Percentiles rank a stretch among this genome's conserved stretches.
phyloP scores from a whole-genome alignment of 2,888 invertebrate genomes.

The Resseliella maxima region DNA sequence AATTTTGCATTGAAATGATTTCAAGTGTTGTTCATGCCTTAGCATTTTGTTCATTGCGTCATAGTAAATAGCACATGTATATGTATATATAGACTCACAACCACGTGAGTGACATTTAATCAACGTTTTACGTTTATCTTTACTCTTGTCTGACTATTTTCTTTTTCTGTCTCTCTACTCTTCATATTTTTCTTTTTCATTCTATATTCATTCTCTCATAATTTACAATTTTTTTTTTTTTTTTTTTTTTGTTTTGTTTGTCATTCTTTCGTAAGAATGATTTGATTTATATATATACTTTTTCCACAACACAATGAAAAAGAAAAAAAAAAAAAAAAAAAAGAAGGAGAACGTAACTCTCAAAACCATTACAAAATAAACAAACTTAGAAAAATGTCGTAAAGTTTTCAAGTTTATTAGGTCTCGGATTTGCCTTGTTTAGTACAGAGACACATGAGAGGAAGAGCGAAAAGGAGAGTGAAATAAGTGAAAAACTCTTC shows the following conservation, averaged over 20 bases:
- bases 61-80: not conserved
- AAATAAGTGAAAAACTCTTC: no score
- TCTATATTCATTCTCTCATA: not conserved
- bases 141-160: not conserved
- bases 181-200: not conserved
- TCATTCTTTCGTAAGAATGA: not conserved
- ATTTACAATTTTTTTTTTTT: not conserved
- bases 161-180: not conserved
- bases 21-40: not conserved
- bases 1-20: not conserved
- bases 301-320: no score
- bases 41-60: not conserved
- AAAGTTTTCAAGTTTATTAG: conserved; percentile 40
- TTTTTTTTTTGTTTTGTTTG: not conserved
- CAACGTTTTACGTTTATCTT: not conserved
- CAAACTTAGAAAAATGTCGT: not conserved
- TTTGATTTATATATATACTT: not conserved
- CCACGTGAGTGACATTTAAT: conserved; percentile 31
- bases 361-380: not conserved
- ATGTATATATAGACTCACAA: not conserved
- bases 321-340: no score
- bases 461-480: no score
- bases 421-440: conserved; percentile 26
- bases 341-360: not conserved
- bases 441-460: no score